A percentile compares a stretch with the other conserved stretches of the same genome.
Conservation (phyloP, 2,113 vertebrate species). For the Leucoraja erinaceus region DNA sequence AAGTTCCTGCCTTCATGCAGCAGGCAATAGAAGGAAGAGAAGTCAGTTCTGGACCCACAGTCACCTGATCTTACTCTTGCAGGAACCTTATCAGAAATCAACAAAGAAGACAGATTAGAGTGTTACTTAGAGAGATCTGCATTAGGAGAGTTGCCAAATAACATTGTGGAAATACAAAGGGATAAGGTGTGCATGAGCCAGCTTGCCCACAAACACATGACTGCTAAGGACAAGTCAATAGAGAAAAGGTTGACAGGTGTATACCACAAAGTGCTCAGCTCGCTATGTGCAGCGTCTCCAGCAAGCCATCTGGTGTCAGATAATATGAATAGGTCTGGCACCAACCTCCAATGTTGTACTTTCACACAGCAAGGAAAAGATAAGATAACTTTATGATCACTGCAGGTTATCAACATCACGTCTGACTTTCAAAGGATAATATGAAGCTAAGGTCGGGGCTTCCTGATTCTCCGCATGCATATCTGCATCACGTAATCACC, state of each 20-base stretch:
- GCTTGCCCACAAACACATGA: background rate
- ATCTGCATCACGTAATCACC: background rate
- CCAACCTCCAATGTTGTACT: no score
- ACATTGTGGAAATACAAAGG: background rate
- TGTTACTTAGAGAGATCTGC: background rate
- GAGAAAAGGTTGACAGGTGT: background rate
- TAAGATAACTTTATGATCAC: no score
- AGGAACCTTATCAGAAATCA: background rate
- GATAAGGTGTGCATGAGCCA: background rate
- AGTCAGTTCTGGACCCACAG: background rate
- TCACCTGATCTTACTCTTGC: background rate
- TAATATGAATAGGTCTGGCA: no score
- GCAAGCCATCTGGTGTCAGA: no score
- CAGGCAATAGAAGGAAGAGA: background rate
- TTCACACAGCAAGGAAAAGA: no score
- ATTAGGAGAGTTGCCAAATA: background rate
- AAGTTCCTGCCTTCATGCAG: background rate
- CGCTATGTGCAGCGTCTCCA: background rate
- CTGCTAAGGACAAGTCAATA: background rate
- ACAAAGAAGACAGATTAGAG: background rate
- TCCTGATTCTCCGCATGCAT: background rate
- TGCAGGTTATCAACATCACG: background rate
- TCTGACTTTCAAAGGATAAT: background rate
- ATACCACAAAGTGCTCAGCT: background rate
- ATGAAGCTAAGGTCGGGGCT: background rate